Evolutionary conservation across 2,113 vertebrate genomes (phyloP).

Genomic region (Mugil cephalus): DNA sequence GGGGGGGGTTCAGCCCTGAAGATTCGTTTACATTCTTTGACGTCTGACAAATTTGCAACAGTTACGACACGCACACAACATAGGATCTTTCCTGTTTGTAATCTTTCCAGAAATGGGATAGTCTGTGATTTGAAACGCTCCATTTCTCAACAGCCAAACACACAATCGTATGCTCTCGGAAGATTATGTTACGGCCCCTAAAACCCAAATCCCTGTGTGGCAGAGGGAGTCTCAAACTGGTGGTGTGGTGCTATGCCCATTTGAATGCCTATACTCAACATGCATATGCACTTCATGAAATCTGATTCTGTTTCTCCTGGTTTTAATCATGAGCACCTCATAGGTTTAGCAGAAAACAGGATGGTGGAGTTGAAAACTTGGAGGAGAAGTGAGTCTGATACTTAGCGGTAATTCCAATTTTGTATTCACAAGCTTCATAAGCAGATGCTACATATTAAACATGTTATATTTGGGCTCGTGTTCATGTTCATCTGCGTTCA

Average conservation of each 20-base stretch:
- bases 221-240: slow-evolving; percentile 16
- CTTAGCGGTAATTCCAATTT: not conserved
- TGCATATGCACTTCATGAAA: slow-evolving; percentile 13
- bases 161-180: slow-evolving; percentile 51
- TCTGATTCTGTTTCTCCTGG: not conserved
- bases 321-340: slow-evolving; percentile 26
- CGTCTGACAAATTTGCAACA: slow-evolving; percentile 55
- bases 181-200: slow-evolving; percentile 54
- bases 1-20: slow-evolving; percentile 19
- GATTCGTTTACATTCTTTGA: slow-evolving; percentile 61
- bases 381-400: not conserved
- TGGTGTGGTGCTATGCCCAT: not conserved
- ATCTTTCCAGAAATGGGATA: slow-evolving; percentile 65
- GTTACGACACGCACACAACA: slow-evolving; percentile 22
- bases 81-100: slow-evolving; percentile 62
- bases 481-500: not conserved
- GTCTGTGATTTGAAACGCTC: slow-evolving; percentile 58
- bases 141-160: slow-evolving; percentile 57
- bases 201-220: slow-evolving; percentile 36
- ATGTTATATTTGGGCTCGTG: not conserved
- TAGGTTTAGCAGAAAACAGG: not conserved
- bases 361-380: not conserved
- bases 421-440: not conserved
- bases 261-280: slow-evolving; percentile 19
- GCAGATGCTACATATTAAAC: not conserved